phyloP scores from a whole-genome alignment of 2,113 vertebrate genomes.

The Perognathus longimembris region DNA sequence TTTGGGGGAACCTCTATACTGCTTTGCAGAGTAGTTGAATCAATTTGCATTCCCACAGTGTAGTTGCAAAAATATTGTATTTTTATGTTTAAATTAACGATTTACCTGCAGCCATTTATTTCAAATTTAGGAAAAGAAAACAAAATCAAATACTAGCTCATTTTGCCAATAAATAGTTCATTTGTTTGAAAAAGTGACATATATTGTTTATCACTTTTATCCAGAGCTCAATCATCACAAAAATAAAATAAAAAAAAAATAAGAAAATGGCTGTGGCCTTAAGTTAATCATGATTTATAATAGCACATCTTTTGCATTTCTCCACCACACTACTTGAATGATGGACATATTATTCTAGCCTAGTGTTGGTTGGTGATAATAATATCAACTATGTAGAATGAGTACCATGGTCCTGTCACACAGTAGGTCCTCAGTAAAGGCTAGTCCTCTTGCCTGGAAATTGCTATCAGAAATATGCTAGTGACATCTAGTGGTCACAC shows the following conservation, averaged over 20 bases:
- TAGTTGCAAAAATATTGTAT: background rate
- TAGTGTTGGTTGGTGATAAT: background rate
- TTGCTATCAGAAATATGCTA: slow-evolving; percentile 59
- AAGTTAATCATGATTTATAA: background rate
- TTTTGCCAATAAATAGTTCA: slow-evolving; percentile 38
- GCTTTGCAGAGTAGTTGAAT: no score
- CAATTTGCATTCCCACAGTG: no score
- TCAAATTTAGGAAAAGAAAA: background rate
- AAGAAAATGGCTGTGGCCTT: background rate
- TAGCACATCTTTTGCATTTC: background rate
- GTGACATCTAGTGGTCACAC: slow-evolving; percentile 75
- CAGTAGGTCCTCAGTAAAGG: slow-evolving; percentile 58
- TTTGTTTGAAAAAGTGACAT: background rate
- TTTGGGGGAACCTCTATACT: no score
- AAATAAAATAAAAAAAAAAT: background rate
- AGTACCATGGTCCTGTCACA: background rate
- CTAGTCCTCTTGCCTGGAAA: background rate
- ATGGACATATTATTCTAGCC: background rate
- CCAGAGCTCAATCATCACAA: background rate
- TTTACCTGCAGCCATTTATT: background rate
- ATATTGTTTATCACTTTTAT: background rate
- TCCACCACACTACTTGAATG: background rate
- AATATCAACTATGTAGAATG: background rate
- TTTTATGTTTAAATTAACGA: background rate
- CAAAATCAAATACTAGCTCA: background rate